Percentiles rank a stretch among this genome's conserved stretches.
These are phyloP conservation scores for Halesus radiatus DNA, from an alignment of 1,140 invertebrate species.

Conservation along the genomic window DNA sequence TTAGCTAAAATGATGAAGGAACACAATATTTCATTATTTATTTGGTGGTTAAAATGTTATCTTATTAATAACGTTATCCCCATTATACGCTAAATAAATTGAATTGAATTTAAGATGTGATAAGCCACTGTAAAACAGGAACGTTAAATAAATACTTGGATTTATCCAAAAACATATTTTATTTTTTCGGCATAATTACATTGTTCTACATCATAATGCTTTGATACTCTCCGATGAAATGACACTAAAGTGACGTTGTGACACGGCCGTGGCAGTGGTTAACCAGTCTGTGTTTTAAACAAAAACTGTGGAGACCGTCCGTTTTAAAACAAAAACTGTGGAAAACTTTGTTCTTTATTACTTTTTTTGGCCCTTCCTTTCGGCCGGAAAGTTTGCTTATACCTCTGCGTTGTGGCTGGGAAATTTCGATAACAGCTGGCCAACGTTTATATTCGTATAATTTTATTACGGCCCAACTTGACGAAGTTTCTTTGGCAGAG, in stretches of 20 bases:
- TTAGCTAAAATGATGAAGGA: too few relatives aligned
- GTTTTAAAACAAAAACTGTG: background rate
- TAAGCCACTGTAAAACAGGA: too few relatives aligned
- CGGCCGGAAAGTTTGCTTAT: background rate
- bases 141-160: too few relatives aligned
- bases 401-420: background rate
- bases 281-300: background rate
- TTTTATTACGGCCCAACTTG: conserved; percentile 49
- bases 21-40: too few relatives aligned
- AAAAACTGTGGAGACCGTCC: conserved; percentile 40
- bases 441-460: conserved; percentile 45
- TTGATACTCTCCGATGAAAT: conserved; percentile 1
- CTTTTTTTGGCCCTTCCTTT: conserved; percentile 43
- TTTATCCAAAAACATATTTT: too few relatives aligned
- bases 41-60: too few relatives aligned
- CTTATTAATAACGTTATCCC: too few relatives aligned
- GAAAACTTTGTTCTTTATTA: conserved; percentile 50
- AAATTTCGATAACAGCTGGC: conserved; percentile 51
- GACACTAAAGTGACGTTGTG: conserved; percentile 44
- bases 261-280: conserved; percentile 21
- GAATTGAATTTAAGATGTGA: too few relatives aligned
- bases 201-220: too few relatives aligned
- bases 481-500: conserved; percentile 15
- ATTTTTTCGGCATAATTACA: too few relatives aligned
- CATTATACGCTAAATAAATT: too few relatives aligned